Percentiles rank a stretch among this genome's conserved stretches.
phyloP scores from a whole-genome alignment of 2,888 invertebrate species.

The Drosophila paranaensis region DNA sequence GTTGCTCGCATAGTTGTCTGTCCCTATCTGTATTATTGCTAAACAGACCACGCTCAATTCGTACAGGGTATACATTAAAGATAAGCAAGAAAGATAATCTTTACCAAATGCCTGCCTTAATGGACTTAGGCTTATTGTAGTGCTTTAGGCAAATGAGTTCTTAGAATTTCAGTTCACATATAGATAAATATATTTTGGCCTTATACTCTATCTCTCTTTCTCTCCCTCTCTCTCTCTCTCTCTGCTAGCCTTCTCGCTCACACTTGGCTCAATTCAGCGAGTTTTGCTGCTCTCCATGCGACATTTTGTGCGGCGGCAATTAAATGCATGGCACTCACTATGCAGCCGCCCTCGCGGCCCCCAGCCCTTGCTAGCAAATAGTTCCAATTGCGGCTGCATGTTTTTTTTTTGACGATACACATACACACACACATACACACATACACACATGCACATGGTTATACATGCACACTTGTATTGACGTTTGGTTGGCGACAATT shows the following conservation, averaged over 20 bases:
- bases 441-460: slow-evolving; percentile 12
- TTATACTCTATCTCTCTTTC: neutral
- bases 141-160: neutral
- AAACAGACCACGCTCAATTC: no score
- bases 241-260: neutral
- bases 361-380: slow-evolving; percentile 51
- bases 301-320: slow-evolving; percentile 56
- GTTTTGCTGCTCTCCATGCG: slow-evolving; percentile 34
- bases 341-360: neutral
- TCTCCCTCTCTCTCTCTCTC: neutral
- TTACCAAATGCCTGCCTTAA: no score
- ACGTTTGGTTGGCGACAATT: slow-evolving; percentile 81
- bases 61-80: neutral
- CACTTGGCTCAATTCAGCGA: slow-evolving; percentile 10
- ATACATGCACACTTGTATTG: slow-evolving; percentile 70
- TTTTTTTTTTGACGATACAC: slow-evolving; percentile 66
- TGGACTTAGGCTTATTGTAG: neutral
- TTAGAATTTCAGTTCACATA: neutral
- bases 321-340: slow-evolving; percentile 64
- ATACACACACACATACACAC: slow-evolving; percentile 2
- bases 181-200: neutral
- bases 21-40: no score
- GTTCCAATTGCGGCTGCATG: slow-evolving; percentile 76
- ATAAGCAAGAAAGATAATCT: neutral
- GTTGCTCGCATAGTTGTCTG: no score